Base-by-base conservation (phyloP, 2,113 vertebrate genomes). In the Procapra przewalskii region DNA sequence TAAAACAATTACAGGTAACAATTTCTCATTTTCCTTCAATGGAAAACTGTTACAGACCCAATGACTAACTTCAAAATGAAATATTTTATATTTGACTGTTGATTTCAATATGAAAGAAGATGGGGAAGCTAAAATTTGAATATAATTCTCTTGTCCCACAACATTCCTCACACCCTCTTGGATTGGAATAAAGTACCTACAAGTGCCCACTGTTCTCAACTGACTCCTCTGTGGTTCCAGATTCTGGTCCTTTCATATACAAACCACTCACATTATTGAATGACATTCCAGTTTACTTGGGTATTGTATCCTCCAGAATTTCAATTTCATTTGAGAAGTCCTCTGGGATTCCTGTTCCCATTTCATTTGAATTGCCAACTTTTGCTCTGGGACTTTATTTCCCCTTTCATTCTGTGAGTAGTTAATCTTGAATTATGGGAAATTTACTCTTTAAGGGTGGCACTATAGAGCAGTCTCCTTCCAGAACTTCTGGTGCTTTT, bases 51-150 rank as follows among this genome's bases (percentile, higher is more conserved):
- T 97, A 3, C 54, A 95, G 55, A 97, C 25, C 75, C 55, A 90
- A 4, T 92, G 82, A 64, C 75, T 96, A 93, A 96, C 59, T 88
- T 94, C 23, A 92, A 88, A 97, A 64, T 88, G 81, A 96, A 94
- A 48, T 92, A 87, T 94, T 97, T 96, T 95, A 33, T 92, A 45
- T 45, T 45, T 45, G 45, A 45, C 45, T 45, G 45, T 45, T 45
- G 45, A 45, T 45, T 45, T 45, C 45, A 45, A 45, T 45, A 45
- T 8, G 7, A 45, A 45, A 45, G 45, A 45, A 45, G 45, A 45
- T 45, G 45, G 45, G 45, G 45, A 45, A 45, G 45, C 45, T 45
- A 45, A 45, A 45, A 45, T 45, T 45, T 45, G 45, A 45, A 45
- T 45, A 45, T 45, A 45, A 45, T 45, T 45, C 45, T 45, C 45